A percentile compares a stretch with the other conserved stretches of the same genome.
phyloP scores from a whole-genome alignment of 1,140 invertebrate species.

The Listronotus bonariensis region DNA sequence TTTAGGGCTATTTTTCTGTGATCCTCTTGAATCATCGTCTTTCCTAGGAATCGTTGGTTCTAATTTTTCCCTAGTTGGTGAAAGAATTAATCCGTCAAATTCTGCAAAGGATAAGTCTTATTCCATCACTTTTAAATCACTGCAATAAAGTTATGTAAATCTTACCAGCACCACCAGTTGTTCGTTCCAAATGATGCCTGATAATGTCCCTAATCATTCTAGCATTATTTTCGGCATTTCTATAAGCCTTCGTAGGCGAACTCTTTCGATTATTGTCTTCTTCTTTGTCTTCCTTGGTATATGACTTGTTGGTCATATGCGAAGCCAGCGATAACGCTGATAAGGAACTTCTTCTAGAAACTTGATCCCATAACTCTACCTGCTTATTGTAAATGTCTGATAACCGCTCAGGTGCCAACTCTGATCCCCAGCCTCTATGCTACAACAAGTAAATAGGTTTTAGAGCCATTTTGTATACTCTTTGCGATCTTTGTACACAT shows the following conservation, averaged over 20 bases:
- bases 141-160: background rate
- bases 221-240: slow-evolving; percentile 58
- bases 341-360: slow-evolving; percentile 82
- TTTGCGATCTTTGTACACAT: no score
- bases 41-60: slow-evolving; percentile 70
- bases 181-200: slow-evolving; percentile 72
- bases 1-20: slow-evolving; percentile 68
- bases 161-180: slow-evolving; percentile 66
- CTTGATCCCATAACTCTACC: slow-evolving; percentile 86
- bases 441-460: slow-evolving; percentile 54
- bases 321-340: slow-evolving; percentile 86
- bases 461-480: no score
- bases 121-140: no score
- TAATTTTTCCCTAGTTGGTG: slow-evolving; percentile 72
- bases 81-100: slow-evolving; percentile 60
- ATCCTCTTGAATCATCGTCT: slow-evolving; percentile 64
- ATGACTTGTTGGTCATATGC: slow-evolving; percentile 73
- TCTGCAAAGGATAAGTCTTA: slow-evolving; percentile 39
- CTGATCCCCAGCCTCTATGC: slow-evolving; percentile 88
- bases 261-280: slow-evolving; percentile 82
- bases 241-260: slow-evolving; percentile 66
- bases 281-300: slow-evolving; percentile 86
- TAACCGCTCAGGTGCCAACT: slow-evolving; percentile 79
- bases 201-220: slow-evolving; percentile 61
- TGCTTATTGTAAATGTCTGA: slow-evolving; percentile 78